These are phyloP conservation scores for Clarias platycephalus DNA, from an alignment of 2,797 vertebrate species.

Conservation along the genomic window DNA sequence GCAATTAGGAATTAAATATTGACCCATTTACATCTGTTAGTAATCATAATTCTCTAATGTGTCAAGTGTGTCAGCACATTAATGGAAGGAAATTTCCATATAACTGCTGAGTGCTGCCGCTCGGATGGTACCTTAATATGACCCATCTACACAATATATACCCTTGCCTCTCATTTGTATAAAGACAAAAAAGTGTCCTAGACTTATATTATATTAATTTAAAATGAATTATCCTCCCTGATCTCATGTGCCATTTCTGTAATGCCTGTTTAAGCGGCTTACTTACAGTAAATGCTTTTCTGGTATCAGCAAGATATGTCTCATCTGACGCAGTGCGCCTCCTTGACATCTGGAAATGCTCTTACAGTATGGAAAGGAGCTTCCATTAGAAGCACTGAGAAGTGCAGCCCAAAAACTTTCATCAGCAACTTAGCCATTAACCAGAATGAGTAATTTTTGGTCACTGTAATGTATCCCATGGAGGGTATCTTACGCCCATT, in stretches of 20 bases:
- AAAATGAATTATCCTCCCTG: background rate
- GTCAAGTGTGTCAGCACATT: background rate
- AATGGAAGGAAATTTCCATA: background rate
- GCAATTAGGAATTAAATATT: background rate
- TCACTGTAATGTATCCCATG: conserved; percentile 18
- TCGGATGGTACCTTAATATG: conserved; percentile 18
- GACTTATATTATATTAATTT: conserved; percentile 12
- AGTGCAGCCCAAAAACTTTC: conserved; percentile 9
- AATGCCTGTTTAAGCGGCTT: background rate
- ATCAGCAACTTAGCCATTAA: conserved; percentile 15
- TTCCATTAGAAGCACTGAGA: conserved; percentile 23
- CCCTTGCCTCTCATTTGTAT: background rate
- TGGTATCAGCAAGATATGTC: conserved; percentile 13
- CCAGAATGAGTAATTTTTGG: conserved; percentile 23
- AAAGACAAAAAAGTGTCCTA: background rate
- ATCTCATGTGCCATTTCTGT: conserved; percentile 7
- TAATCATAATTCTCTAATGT: background rate
- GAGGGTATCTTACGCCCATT: conserved; percentile 1
- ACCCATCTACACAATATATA: conserved; percentile 3
- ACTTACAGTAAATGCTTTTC: conserved; percentile 21
- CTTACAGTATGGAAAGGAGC: conserved; percentile 19
- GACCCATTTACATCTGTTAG: background rate
- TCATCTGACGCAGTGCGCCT: conserved; percentile 22
- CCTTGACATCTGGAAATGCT: conserved; percentile 41
- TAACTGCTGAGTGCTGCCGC: conserved; percentile 27